Conservation (phyloP, 2,113 vertebrate genomes). For the Heterotis niloticus region DNA sequence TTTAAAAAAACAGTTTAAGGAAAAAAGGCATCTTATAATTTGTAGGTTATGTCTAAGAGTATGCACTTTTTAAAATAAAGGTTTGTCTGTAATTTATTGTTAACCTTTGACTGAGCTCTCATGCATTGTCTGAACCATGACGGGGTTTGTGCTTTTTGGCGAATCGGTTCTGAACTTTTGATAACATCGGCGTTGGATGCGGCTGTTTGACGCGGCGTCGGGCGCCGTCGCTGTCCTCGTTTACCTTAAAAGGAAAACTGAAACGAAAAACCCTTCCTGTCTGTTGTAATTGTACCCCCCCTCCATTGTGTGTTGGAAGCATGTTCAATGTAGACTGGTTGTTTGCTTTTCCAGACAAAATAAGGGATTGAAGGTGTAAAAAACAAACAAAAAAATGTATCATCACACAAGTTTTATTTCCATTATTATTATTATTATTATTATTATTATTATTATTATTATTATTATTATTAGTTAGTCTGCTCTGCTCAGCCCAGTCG, state of each 20-base stretch:
- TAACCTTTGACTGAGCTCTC: slow-evolving; percentile 66
- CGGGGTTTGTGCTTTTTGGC: slow-evolving; percentile 34
- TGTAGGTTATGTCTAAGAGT: slow-evolving; percentile 91
- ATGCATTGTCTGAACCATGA: slow-evolving; percentile 60
- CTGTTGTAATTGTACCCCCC: slow-evolving; percentile 52
- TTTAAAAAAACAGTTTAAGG: slow-evolving; percentile 63
- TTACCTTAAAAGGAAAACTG: slow-evolving; percentile 59
- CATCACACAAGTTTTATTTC: too few species aligned
- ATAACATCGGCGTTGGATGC: slow-evolving; percentile 37
- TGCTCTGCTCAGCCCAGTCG: slow-evolving; percentile 25
- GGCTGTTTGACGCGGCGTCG: background rate
- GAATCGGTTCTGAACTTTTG: background rate
- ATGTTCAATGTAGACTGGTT: slow-evolving; percentile 32
- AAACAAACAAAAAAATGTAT: background rate
- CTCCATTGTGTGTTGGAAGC: slow-evolving; percentile 32
- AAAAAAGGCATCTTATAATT: slow-evolving; percentile 85
- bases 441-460: background rate
- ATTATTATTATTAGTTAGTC: background rate
- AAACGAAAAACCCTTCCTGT: slow-evolving; percentile 57
- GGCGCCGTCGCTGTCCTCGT: background rate
- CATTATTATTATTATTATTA: background rate
- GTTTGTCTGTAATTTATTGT: slow-evolving; percentile 91
- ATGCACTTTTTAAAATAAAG: slow-evolving; percentile 95
- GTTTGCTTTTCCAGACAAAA: slow-evolving; percentile 24
- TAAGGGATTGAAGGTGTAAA: background rate